These are phyloP conservation scores for Phasianus colchicus DNA, from an alignment of 2,113 vertebrate genomes.

Conservation along the genomic window DNA sequence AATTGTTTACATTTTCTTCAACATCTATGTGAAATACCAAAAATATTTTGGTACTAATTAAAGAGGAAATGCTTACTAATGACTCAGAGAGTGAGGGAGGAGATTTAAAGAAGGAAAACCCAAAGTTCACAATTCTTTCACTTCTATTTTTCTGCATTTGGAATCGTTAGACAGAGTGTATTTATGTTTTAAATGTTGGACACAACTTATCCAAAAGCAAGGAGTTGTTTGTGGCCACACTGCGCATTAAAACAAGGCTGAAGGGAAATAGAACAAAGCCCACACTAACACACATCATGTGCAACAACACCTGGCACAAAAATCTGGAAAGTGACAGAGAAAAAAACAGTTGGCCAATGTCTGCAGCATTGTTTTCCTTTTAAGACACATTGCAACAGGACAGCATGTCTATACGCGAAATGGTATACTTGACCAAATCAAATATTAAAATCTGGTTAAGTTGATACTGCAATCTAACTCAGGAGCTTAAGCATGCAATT, in stretches of 20 bases:
- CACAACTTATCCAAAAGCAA: not conserved
- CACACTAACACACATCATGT: not conserved
- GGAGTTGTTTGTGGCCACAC: not conserved
- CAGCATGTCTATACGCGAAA: not conserved
- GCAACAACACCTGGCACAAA: not conserved
- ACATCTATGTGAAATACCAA: not conserved
- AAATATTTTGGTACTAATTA: not conserved
- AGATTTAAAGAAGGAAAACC: conserved; percentile 10
- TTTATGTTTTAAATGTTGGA: conserved; percentile 7
- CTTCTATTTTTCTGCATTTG: not conserved
- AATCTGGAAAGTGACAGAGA: not conserved
- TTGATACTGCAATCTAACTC: accelerated
- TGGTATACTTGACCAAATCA: not conserved
- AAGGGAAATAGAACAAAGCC: not conserved
- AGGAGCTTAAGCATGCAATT: accelerated
- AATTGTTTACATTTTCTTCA: conserved; percentile 5
- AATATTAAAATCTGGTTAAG: not conserved
- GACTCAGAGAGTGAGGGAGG: not conserved
- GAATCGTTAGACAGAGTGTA: not conserved
- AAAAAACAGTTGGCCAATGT: not conserved
- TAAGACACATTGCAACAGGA: not conserved
- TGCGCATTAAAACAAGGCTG: not conserved
- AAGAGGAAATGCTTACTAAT: not conserved
- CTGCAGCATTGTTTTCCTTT: not conserved
- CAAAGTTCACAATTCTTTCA: not conserved